Percentiles rank a stretch among this genome's conserved stretches.
Evolutionary conservation across 2,797 vertebrate species (phyloP).

Genomic region (Argyrosomus regius): DNA sequence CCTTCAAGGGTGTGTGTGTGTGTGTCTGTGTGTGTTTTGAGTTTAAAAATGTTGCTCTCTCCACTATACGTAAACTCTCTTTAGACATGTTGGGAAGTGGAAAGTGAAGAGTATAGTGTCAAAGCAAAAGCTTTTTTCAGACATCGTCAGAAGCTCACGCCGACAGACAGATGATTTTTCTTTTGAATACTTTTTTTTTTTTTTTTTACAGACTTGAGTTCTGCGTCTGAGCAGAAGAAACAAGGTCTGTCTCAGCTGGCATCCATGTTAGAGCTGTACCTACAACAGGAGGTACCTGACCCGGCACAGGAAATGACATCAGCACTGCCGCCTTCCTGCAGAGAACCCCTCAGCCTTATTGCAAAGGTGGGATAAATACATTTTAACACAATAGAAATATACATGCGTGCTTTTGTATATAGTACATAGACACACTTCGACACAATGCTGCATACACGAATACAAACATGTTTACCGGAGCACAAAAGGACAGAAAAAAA

Average conservation of each 20-base stretch:
- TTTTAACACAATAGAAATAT: background rate
- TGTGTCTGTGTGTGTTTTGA: background rate
- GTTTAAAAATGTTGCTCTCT: conserved; percentile 4
- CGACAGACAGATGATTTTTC: background rate
- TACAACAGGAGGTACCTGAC: conserved; percentile 85
- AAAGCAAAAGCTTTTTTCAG: background rate
- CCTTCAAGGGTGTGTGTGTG: background rate
- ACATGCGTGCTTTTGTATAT: background rate
- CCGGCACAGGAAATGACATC: conserved; percentile 70
- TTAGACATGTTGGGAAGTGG: background rate
- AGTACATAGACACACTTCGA: background rate
- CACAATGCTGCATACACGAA: background rate
- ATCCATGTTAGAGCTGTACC: conserved; percentile 88
- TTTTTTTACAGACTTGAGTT: conserved; percentile 76
- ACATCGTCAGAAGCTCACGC: background rate
- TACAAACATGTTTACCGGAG: background rate
- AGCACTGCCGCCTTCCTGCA: conserved; percentile 81
- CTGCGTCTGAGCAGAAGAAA: conserved; percentile 91
- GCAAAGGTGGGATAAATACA: conserved; percentile 88
- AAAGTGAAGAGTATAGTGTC: background rate
- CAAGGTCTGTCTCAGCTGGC: conserved; percentile 90
- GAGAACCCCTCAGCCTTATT: conserved; percentile 89
- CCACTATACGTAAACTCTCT: conserved; percentile 1
- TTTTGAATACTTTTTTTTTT: background rate
- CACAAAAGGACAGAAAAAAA: conserved; percentile 15